Percentiles rank a stretch among this genome's conserved stretches.
These are phyloP conservation scores for Zygothrica quintamaculata DNA, from an alignment of 2,888 invertebrate species.

Conservation along the genomic window DNA sequence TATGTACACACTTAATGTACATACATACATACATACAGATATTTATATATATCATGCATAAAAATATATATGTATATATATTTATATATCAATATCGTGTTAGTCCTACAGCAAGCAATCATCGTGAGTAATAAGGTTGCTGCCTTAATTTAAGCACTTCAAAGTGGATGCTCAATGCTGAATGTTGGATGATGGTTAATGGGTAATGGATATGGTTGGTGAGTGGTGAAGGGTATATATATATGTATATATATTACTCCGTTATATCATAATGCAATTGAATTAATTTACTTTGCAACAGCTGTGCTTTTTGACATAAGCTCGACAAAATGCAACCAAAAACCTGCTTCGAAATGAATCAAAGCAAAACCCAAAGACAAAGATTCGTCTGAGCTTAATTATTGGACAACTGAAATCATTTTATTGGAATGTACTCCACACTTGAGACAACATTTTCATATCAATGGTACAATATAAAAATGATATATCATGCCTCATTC, in stretches of 20 bases:
- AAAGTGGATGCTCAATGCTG: constrained; percentile 29
- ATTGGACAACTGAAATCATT: neutral
- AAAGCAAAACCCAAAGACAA: too few relatives aligned
- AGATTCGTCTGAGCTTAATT: too few relatives aligned
- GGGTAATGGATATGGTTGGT: too few relatives aligned
- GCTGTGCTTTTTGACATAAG: constrained; percentile 29
- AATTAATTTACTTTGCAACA: constrained; percentile 17
- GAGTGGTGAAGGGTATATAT: too few relatives aligned
- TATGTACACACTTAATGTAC: constrained; percentile 15
- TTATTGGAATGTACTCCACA: neutral
- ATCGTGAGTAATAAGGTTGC: constrained; percentile 60
- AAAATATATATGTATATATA: constrained; percentile 6
- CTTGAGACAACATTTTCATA: too few relatives aligned
- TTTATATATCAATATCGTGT: constrained; percentile 16
- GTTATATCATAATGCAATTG: constrained; percentile 31
- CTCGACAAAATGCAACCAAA: too few relatives aligned
- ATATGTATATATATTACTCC: constrained; percentile 13
- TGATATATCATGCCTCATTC: too few relatives aligned
- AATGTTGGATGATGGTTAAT: neutral
- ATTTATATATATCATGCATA: too few relatives aligned
- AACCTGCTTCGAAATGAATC: too few relatives aligned
- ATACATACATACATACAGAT: too few relatives aligned
- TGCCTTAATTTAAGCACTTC: constrained; percentile 57
- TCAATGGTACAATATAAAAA: too few relatives aligned
- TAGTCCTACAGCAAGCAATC: constrained; percentile 42